Conservation (phyloP, 2,888 invertebrate genomes). For the Eucriotettix oculatus region DNA sequence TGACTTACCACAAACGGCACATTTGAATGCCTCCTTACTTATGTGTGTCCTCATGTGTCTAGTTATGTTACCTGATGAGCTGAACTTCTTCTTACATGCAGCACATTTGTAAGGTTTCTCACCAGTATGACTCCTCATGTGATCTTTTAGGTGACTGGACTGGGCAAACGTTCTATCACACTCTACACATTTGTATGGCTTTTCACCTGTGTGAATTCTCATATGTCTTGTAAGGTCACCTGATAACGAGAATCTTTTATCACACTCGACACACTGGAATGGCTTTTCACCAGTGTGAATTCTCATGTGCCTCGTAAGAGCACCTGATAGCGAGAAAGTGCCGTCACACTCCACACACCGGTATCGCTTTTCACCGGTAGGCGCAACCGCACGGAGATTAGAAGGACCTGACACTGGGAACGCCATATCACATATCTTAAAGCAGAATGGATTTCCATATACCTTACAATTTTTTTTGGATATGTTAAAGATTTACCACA, state of each 20-base stretch:
- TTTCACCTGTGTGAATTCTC: not conserved
- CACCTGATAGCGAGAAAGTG: too few species aligned
- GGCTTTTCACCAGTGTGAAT: not conserved
- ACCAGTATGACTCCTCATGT: not conserved
- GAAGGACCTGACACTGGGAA: too few species aligned
- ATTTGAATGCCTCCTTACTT: not conserved
- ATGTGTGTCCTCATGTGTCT: not conserved
- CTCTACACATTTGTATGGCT: not conserved
- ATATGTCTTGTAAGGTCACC: not conserved
- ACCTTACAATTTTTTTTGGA: too few species aligned
- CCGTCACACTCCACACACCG: too few species aligned
- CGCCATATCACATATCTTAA: too few species aligned
- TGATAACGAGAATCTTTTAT: not conserved
- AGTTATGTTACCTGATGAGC: not conserved
- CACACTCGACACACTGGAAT: not conserved
- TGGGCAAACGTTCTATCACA: not conserved
- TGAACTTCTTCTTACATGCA: not conserved
- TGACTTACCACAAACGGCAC: not conserved
- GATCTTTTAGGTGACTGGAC: not conserved
- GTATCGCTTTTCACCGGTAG: too few species aligned
- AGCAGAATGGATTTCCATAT: too few species aligned
- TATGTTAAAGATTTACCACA: too few species aligned
- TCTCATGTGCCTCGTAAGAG: too few species aligned
- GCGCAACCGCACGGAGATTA: too few species aligned
- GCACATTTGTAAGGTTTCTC: not conserved